Conservation (phyloP, 53 echinoderm and acorn worm genomes). For the Mesocentrotus franciscanus region DNA sequence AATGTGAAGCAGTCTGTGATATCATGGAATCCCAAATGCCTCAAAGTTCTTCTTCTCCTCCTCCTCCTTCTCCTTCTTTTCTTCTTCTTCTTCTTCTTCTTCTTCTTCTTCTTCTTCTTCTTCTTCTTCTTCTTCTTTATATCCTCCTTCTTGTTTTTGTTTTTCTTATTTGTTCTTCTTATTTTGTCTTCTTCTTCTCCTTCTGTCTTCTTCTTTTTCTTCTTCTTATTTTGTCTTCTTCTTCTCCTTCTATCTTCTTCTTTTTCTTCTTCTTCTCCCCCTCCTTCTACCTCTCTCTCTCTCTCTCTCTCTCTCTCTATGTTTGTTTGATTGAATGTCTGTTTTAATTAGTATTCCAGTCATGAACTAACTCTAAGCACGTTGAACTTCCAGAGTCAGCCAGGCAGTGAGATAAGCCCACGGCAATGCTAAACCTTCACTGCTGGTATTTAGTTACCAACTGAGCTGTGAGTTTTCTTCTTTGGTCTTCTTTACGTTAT, state of each 20-base stretch:
- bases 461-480: background rate
- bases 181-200: background rate
- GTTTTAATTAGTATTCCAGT: too few relatives aligned
- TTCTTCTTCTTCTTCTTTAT: slow-evolving; percentile 14
- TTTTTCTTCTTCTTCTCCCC: background rate
- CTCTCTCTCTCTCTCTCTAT: background rate
- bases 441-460: background rate
- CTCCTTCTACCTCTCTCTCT: background rate
- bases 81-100: background rate
- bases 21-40: too few relatives aligned
- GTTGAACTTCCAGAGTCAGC: background rate
- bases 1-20: too few relatives aligned
- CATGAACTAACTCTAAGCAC: background rate
- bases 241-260: background rate
- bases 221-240: background rate
- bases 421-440: background rate
- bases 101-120: background rate
- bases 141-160: background rate
- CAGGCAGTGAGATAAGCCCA: background rate
- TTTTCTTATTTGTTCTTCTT: background rate
- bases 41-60: background rate
- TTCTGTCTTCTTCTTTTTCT: slow-evolving; percentile 10
- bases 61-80: background rate
- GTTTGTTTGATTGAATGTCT: background rate
- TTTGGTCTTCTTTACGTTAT: too few relatives aligned